Percentiles rank a stretch among this genome's conserved stretches.
Conservation (phyloP, 2,888 invertebrate genomes). For the Eupithecia inturbata region DNA sequence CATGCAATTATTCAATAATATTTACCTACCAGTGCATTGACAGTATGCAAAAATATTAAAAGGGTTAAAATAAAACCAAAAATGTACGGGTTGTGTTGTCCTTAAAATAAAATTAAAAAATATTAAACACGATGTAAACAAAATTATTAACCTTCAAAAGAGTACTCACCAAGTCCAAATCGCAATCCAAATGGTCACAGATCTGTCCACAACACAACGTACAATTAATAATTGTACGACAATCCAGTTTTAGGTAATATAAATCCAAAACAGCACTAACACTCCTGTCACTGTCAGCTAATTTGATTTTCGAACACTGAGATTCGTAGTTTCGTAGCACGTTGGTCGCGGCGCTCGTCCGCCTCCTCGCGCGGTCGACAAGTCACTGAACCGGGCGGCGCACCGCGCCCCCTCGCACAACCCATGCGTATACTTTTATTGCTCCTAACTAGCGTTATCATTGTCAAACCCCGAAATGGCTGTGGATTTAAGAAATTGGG, state of each 20-base stretch:
- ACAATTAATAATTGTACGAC: slow-evolving; percentile 53
- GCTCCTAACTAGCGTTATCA: slow-evolving; percentile 69
- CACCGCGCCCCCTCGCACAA: slow-evolving; percentile 66
- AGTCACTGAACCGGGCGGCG: slow-evolving; percentile 77
- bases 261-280: slow-evolving; percentile 51
- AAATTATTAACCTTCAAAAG: slow-evolving; percentile 14
- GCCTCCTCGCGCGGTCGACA: slow-evolving; percentile 60
- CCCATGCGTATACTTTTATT: slow-evolving; percentile 69
- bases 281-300: slow-evolving; percentile 76
- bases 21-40: slow-evolving; percentile 1
- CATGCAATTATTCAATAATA: neutral
- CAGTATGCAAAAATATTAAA: neutral
- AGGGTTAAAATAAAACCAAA: neutral
- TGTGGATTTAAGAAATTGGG: slow-evolving; percentile 73
- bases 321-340: slow-evolving; percentile 55
- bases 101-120: slow-evolving; percentile 1
- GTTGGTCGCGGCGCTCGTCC: slow-evolving; percentile 58
- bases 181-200: slow-evolving; percentile 79
- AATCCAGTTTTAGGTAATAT: slow-evolving; percentile 50
- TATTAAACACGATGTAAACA: slow-evolving; percentile 9
- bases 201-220: slow-evolving; percentile 68
- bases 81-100: neutral
- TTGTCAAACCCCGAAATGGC: slow-evolving; percentile 73
- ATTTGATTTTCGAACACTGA: slow-evolving; percentile 59
- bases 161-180: slow-evolving; percentile 76